Evolutionary conservation across 2,797 vertebrate genomes (phyloP), one percentile per base, ranked within the genome.

Genomic region (Corythornis leucogaster): DNA sequence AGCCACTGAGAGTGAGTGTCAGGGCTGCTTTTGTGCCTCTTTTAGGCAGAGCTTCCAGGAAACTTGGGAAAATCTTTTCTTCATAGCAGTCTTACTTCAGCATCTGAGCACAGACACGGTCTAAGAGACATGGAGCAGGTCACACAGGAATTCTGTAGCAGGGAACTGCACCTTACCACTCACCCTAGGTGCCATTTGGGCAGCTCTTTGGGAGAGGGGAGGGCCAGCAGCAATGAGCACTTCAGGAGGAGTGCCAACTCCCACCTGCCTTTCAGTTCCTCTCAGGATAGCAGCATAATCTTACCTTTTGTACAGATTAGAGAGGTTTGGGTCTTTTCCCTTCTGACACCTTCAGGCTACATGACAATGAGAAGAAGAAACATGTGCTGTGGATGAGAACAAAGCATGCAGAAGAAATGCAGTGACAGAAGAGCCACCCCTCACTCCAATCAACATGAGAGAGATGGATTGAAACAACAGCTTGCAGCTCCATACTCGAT

Each of bases 301-400:
- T 93, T 94, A 96, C 96, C 95, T 86, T 92, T 83, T 22, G 89
- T 87, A 55, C 96, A 97, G 66, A 96, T 83, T 17, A 97, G 80
- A 30, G 69, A 92, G 53, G 91, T 95, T 69, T 94, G 95, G 6
- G 96, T 96, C 48, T 85, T 92, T 64, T 97, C 95, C 51, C 80
- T 96, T 81, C 86, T 88, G 68, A 96, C 86, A 26, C 96, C 97
- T 96, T 97, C 96, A n/a, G 96, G 85, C 96, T 97, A 73, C 50
- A 30, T 16, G 58, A 58, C 6, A 12, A 43, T 28, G 46, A 25
- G 62, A 89, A 89, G 67, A 94, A 66, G 57, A 85, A 26, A 38
- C 11, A 58, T 1, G 19, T 8, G 5, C 22, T 48, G 22, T 15
- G 15, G 15, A 19, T 75, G 51, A 87, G 61, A 86, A 64, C 31